Evolutionary conservation across 2,888 invertebrate species (phyloP).

Genomic region (Cynaeus angustus): DNA sequence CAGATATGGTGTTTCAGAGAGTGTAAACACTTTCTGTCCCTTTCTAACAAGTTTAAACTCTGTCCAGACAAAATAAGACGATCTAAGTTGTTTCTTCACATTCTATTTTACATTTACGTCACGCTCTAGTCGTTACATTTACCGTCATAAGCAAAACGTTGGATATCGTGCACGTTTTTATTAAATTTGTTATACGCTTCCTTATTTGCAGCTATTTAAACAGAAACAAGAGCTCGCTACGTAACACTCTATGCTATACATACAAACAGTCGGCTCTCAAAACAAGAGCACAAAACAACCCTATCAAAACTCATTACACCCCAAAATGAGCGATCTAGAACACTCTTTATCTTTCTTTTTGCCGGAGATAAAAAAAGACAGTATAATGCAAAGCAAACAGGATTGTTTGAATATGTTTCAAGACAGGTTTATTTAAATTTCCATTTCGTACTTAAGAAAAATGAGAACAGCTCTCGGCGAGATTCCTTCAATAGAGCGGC

Average conservation of each 20-base stretch:
- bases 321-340: slow-evolving; percentile 25
- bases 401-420: slow-evolving; percentile 55
- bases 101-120: slow-evolving; percentile 16
- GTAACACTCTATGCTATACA: not conserved
- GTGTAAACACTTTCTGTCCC: too few species aligned
- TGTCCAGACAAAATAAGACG: too few species aligned
- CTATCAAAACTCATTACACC: not conserved
- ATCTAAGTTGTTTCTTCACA: slow-evolving; percentile 5
- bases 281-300: not conserved
- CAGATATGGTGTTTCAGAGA: too few species aligned
- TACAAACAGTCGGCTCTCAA: slow-evolving; percentile 11
- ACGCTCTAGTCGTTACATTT: slow-evolving; percentile 28
- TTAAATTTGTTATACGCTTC: slow-evolving; percentile 29
- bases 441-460: slow-evolving; percentile 40
- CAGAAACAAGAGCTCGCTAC: not conserved
- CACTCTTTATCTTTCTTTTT: slow-evolving; percentile 24
- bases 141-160: slow-evolving; percentile 27
- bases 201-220: slow-evolving; percentile 12
- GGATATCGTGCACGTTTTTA: slow-evolving; percentile 30
- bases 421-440: slow-evolving; percentile 49
- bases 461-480: slow-evolving; percentile 28
- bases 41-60: too few species aligned
- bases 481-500: slow-evolving; percentile 14
- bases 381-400: slow-evolving; percentile 58
- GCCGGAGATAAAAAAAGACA: slow-evolving; percentile 51